These are phyloP conservation scores for Branchellion lobata DNA, from an alignment of 2,888 invertebrate genomes.

Conservation along the genomic window DNA sequence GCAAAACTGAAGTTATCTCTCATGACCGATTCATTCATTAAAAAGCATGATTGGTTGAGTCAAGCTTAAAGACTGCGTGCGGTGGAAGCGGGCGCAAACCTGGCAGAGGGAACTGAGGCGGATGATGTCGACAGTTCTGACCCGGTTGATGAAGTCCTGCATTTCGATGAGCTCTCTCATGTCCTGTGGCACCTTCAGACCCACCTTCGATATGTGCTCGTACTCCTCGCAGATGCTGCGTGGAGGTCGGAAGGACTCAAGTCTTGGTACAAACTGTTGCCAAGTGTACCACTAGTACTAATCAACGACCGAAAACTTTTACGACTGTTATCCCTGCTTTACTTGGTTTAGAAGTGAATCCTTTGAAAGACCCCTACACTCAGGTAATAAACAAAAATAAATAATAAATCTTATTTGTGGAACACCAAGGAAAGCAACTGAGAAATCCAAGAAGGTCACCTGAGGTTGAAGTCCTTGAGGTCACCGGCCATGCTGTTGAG, in stretches of 20 bases:
- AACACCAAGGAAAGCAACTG: not conserved
- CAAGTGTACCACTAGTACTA: no score
- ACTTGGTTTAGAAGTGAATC: no score
- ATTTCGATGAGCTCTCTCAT: slow-evolving; percentile 80
- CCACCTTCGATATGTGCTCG: slow-evolving; percentile 71
- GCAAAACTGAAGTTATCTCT: no score
- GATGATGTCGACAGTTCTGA: slow-evolving; percentile 73
- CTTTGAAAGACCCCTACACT: no score
- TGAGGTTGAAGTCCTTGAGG: slow-evolving; percentile 59
- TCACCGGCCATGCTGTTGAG: slow-evolving; percentile 60
- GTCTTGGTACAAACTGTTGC: no score
- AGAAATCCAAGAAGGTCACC: slow-evolving; percentile 52
- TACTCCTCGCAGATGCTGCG: slow-evolving; percentile 68
- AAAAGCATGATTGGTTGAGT: no score
- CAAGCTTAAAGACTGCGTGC: no score
- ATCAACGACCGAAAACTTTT: no score
- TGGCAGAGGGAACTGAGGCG: slow-evolving; percentile 73
- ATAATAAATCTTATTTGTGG: no score
- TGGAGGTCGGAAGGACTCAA: not conserved
- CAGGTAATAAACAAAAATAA: no score
- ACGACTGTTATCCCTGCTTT: no score
- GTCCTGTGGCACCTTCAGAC: slow-evolving; percentile 73
- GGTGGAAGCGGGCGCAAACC: slow-evolving; percentile 52
- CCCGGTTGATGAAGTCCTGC: slow-evolving; percentile 77
- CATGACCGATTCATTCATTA: no score